phyloP scores from a whole-genome alignment of 2,888 invertebrate species.

The Epistrophella euchroma region DNA sequence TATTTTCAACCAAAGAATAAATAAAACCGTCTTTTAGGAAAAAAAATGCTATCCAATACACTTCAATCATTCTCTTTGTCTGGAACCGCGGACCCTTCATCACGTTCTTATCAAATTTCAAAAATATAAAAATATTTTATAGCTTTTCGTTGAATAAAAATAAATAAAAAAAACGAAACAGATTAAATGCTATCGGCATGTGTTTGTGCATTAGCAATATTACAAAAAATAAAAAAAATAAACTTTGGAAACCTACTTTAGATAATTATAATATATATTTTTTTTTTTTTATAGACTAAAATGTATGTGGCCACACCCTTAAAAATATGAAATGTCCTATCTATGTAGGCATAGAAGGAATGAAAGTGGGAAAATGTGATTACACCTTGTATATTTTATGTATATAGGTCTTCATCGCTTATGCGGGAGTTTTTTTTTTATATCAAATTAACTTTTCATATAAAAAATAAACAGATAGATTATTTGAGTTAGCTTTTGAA shows the following conservation, averaged over 20 bases:
- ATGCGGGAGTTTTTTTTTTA: not conserved
- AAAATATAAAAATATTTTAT: slow-evolving; percentile 63
- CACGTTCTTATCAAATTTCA: slow-evolving; percentile 71
- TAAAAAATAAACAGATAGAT: too few species aligned
- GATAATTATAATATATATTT: slow-evolving; percentile 15
- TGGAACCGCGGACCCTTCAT: slow-evolving; percentile 29
- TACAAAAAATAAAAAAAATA: slow-evolving; percentile 43
- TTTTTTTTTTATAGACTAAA: not conserved
- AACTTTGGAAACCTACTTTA: slow-evolving; percentile 6
- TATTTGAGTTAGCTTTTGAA: not conserved
- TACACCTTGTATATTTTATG: not conserved
- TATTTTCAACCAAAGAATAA: not conserved
- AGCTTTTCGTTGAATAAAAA: slow-evolving; percentile 55
- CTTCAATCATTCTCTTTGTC: slow-evolving; percentile 16
- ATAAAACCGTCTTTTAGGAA: not conserved
- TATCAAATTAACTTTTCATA: not conserved
- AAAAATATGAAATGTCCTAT: not conserved
- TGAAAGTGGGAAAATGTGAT: not conserved
- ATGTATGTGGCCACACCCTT: not conserved
- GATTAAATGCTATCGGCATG: slow-evolving; percentile 58
- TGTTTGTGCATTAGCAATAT: slow-evolving; percentile 48
- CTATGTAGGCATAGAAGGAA: not conserved
- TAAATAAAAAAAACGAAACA: slow-evolving; percentile 27
- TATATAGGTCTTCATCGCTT: not conserved
- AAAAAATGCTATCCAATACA: not conserved